Evolutionary conservation across 2,888 invertebrate species (phyloP), one percentile per base, ranked within the genome.

Genomic region (Mylabris sibirica): DNA sequence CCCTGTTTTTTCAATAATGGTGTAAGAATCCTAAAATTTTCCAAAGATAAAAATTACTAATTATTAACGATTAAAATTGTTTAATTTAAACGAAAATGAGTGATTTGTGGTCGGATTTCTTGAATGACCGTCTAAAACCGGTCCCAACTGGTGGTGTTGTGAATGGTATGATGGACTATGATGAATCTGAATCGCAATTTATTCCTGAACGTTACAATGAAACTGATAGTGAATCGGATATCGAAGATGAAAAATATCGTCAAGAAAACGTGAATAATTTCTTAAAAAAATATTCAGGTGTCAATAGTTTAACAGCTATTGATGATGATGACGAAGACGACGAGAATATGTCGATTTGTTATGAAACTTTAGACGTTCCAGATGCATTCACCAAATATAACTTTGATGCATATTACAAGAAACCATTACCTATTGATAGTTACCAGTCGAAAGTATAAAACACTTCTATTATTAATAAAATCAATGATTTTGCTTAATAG

Each of bases 371-470:
- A 5, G 64, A 69, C 38, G 65, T 68, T 11, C 72, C 75, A 17
- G 72, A 72, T 38, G 71, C 79, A 24, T 81, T 77, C 41, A 59
- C 68, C 9, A 74, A 72, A 11, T 79, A 81, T 64, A 78, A 77
- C 66, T 81, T 80, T 66, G 70, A 71, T 26, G 35, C 74, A 20
- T 71, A 76, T 35, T 44, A 71, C 9, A 80, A 76, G 67, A 75
- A 69, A 64, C 76, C 77, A n/a, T 67, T 81, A 41, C 79, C 81
- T 0, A 81, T 81, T 66, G 80, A 80, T 71, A 72, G 72, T 14
- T 79, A 73, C 60, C 75, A 74, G 34, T 65, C 76, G 20, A 77
- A 77, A 67, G 78, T 79, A 70, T 38, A 6, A 24, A 14, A n/a
- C n/a, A n/a, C n/a, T n/a, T n/a, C n/a, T n/a, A n/a, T n/a, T n/a